phyloP scores from a whole-genome alignment of 35 echinoderm and acorn worm genomes.

The Lytechinus pictus region DNA sequence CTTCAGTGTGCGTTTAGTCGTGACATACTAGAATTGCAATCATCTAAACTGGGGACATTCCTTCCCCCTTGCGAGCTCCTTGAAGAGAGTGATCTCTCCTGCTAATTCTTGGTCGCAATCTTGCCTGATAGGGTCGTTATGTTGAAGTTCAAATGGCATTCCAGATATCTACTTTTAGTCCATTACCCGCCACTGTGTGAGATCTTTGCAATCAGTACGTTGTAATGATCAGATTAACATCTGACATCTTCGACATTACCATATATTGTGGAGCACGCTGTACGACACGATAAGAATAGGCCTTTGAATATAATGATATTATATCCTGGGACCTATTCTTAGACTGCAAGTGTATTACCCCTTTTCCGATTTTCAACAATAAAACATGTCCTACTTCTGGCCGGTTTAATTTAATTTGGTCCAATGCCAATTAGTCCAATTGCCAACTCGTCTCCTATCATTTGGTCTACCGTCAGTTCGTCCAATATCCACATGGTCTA shows the following conservation, averaged over 20 bases:
- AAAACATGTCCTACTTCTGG: too few species aligned
- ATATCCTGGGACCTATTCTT: too few species aligned
- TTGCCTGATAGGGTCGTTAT: neutral
- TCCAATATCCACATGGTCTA: too few species aligned
- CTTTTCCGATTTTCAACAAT: too few species aligned
- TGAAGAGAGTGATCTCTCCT: neutral
- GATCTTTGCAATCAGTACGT: neutral
- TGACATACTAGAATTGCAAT: neutral
- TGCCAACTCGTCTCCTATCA: too few species aligned
- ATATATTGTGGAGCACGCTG: neutral
- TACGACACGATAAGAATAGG: neutral
- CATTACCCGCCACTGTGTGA: neutral
- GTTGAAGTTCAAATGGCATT: neutral
- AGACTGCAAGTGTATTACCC: too few species aligned
- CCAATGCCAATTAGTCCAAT: too few species aligned
- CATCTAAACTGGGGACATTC: neutral
- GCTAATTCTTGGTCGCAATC: neutral
- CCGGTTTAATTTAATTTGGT: too few species aligned
- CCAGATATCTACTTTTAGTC: neutral
- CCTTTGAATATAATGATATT: too few species aligned
- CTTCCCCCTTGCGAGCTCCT: neutral
- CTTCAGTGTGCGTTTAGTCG: neutral
- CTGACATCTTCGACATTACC: neutral
- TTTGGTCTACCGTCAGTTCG: too few species aligned
- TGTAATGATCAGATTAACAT: neutral